Base-by-base conservation (phyloP, 2,113 vertebrate genomes). In the Agapornis roseicollis region DNA sequence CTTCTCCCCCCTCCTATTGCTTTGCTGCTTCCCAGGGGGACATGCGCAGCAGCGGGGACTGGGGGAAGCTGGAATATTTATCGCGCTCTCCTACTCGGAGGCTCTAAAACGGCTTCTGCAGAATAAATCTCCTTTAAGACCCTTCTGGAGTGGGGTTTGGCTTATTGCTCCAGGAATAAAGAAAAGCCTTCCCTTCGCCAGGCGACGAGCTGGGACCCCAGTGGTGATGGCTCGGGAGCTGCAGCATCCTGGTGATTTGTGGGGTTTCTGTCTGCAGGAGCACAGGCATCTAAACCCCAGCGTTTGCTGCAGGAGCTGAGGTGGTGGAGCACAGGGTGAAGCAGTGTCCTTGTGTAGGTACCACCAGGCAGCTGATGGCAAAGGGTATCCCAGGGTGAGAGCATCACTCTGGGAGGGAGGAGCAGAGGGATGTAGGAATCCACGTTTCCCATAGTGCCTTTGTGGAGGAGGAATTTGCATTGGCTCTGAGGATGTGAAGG, bases 121-220 rank as follows among this genome's bases (percentile, higher is more conserved):
- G 23, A 79, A 79, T 83, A 69, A 90, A 92, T 86, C 78, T 91
- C 66, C 68, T 52, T 65, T 78, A 89, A 83, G 85, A 47, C 66
- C 66, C 37, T 90, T 69, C 39, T 4, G 3, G 71, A 89, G 82
- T 6, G 1, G 61, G 71, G 47, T 68, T 29, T 50, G 78, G 42
- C 39, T 64, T 60, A 47, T 25, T 79, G 86, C 78, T 89, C 12
- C 55, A 41, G 66, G 60, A 61, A 42, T 22, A 37, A 39, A 60
- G 50, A 68, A 17, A 17, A 89, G 74, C 52, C 81, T 66, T 70
- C 82, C 50, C 65, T 58, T 35, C 42, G n/a, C 52, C 18, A 14
- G 74, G 50, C 9, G 0, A 5, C 29, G 6, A 3, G 27, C n/a
- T 18, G 55, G 49, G 55, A 47, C 29, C 39, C 35, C n/a, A 4